Evolutionary conservation across 2,888 invertebrate genomes (phyloP), one percentile per base, ranked within the genome.

Genomic region (Dynastes maya): DNA sequence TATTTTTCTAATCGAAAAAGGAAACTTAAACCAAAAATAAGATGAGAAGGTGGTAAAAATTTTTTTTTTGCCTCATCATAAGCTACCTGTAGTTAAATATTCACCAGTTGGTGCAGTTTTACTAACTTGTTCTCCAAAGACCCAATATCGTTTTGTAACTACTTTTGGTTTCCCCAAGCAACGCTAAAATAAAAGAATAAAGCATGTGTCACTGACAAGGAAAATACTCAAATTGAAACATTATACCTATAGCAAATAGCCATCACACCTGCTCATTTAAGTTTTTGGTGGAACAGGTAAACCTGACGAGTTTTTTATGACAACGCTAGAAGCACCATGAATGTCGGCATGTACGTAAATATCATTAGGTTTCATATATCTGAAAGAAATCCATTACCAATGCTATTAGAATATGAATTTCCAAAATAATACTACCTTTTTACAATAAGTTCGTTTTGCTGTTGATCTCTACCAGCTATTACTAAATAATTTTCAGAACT

Each of bases 11-110:
- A 87, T 89, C 92, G 89, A 87, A 99, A 99, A 82, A 99, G 89
- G 84, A 99, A 95, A 78, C 96, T 97, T 87, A 99, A 93, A 0
- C 99, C 99, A 91, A 99, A 94, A 81, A 97, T 93, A 55, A 99
- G 91, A 85, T 98, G 96, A 74, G 94, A 94, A 8, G 98, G 97
- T 0, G 98, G 97, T 72, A 99, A 88, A 96, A 99, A 90, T n/a
- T n/a, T 99, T 99, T 90, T 99, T 99, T 89, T 96, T 97, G 53
- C 99, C 98, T 79, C 99, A 98, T 94, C 97, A 98, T 98, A 98
- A 98, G 84, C 97, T 96, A 82, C 98, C 99, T 0, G 98, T 97
- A 1, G 96, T 94, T 79, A 99, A 92, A 89, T 98, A 99, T 90
- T 99, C 99, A 79, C 99, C 99, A 8, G 97, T 95, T 0, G 99